Evolutionary conservation across 2,888 invertebrate species (phyloP), one percentile per base, ranked within the genome.

Genomic region (Linnaemya tessellans): DNA sequence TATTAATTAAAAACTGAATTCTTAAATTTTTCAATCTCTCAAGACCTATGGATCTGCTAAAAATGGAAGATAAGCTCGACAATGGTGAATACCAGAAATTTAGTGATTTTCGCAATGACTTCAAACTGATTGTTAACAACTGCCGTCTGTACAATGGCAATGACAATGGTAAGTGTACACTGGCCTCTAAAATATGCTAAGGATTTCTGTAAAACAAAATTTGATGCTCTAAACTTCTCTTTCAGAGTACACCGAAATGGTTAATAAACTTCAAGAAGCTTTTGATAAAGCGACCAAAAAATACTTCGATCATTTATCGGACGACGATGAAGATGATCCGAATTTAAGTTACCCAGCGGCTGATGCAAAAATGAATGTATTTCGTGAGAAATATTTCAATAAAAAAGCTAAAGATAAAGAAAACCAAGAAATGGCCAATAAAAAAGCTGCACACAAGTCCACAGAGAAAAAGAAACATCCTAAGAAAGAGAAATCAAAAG

Each of bases 61-160:
- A 95, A 89, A 97, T 98, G 96, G 97, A 97, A 91, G 96, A 97
- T 87, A 95, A 97, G 87, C 94, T 98, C 7, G 97, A 97, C 90
- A 94, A 94, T 88, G 97, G 97, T 35, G 95, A 95, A 89, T 98
- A 98, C 91, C 94, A 95, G 51, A 95, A 95, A 87, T 95, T 97
- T 89, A 94, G 94, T 71, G 96, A 97, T 93, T 97, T 98, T 91
- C 96, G 96, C 90, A 95, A 95, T 10, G 98, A 98, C 93, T 98
- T 98, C 92, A 96, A 97, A 90, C 94, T 97, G 79, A 98, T 98
- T 90, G 97, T 98, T 10, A 97, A 97, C 89, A 98, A 98, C 92
- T 98, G 98, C 92, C 94, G 97, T 71, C 94, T 97, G 73, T 98
- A 98, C 92, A 98, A 98, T 93, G 98, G 98, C 75, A 96, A 96